phyloP scores from a whole-genome alignment of 1,140 invertebrate genomes.

The Meteorus sp. region DNA sequence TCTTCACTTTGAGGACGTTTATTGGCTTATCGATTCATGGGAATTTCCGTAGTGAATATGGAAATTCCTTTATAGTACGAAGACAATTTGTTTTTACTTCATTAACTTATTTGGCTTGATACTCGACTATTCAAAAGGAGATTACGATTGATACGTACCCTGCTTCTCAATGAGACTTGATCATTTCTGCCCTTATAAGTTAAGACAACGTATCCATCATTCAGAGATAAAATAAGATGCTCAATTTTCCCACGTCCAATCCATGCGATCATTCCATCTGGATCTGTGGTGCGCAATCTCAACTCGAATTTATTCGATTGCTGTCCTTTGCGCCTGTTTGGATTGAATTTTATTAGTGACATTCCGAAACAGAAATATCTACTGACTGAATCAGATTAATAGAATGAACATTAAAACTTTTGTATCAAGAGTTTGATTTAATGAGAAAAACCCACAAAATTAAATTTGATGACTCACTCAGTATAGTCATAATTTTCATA shows the following conservation, averaged over 20 bases:
- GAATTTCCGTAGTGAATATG: too few species aligned
- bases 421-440: too few species aligned
- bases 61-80: not conserved
- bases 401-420: too few species aligned
- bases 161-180: slow-evolving; percentile 59
- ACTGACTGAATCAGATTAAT: too few species aligned
- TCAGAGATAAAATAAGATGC: slow-evolving; percentile 51
- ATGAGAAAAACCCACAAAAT: too few species aligned
- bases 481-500: slow-evolving; percentile 55
- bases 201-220: slow-evolving; percentile 64
- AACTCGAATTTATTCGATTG: slow-evolving; percentile 67
- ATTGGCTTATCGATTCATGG: too few species aligned
- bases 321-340: slow-evolving; percentile 60
- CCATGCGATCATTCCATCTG: slow-evolving; percentile 67
- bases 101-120: too few species aligned
- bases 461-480: slow-evolving; percentile 53
- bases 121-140: too few species aligned
- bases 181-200: slow-evolving; percentile 55
- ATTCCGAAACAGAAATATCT: too few species aligned
- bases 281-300: slow-evolving; percentile 63
- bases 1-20: too few species aligned
- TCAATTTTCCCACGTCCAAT: slow-evolving; percentile 61
- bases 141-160: slow-evolving; percentile 49
- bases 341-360: too few species aligned
- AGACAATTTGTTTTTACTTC: too few species aligned